phyloP scores from a whole-genome alignment of 2,888 invertebrate species.

The Acrobasis consociella region DNA sequence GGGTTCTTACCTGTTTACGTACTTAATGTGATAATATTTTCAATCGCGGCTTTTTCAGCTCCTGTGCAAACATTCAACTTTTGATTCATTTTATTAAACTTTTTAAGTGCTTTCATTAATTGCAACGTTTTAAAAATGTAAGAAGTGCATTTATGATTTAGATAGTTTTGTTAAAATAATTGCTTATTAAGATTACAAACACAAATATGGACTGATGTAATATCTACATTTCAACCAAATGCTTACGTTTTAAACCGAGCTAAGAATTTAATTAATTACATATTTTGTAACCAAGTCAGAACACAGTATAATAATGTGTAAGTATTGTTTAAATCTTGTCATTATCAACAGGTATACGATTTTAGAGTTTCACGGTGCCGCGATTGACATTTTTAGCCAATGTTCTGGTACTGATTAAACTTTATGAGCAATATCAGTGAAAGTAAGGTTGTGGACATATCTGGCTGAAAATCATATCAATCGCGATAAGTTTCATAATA shows the following conservation, averaged over 20 bases:
- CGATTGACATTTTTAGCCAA: no score
- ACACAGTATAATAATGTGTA: no score
- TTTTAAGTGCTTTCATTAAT: not conserved
- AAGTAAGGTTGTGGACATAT: no score
- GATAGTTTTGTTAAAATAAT: slow-evolving; percentile 1
- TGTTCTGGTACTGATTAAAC: no score
- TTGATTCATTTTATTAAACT: not conserved
- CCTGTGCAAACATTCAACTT: not conserved
- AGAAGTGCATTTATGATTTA: not conserved
- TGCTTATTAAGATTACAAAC: not conserved
- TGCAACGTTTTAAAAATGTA: not conserved
- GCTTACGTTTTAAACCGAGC: slow-evolving; percentile 13
- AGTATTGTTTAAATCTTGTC: no score
- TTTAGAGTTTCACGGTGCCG: no score
- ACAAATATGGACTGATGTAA: not conserved
- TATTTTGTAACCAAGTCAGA: not conserved
- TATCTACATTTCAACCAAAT: not conserved
- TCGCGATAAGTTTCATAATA: no score
- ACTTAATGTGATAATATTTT: slow-evolving; percentile 19
- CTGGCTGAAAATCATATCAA: no score
- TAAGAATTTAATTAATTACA: not conserved
- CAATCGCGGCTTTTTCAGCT: not conserved
- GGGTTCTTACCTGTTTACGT: slow-evolving; percentile 7
- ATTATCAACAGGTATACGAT: no score
- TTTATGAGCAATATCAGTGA: no score